Conservation (phyloP, 1,140 invertebrate species). For the Hyles euphorbiae region DNA sequence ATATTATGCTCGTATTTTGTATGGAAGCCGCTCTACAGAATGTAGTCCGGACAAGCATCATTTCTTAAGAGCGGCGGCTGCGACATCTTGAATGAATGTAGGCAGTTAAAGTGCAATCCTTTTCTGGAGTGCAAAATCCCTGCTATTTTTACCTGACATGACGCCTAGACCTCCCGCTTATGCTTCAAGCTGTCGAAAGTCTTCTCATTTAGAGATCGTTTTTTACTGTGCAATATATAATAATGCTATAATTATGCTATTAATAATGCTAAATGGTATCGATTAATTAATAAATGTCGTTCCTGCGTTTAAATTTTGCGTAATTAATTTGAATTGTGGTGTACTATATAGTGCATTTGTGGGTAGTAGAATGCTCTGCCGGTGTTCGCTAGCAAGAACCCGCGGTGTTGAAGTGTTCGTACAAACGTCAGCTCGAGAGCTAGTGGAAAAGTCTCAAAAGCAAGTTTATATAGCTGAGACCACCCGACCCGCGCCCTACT, state of each 20-base stretch:
- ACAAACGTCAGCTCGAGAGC: constrained; percentile 20
- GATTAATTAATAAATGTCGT: not conserved
- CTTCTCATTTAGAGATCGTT: too few species aligned
- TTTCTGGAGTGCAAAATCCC: constrained; percentile 26
- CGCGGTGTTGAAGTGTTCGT: constrained; percentile 11
- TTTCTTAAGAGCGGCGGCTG: constrained; percentile 29
- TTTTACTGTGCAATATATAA: too few species aligned
- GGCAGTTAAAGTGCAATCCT: constrained; percentile 41
- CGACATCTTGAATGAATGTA: constrained; percentile 32
- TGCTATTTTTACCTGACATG: constrained; percentile 12
- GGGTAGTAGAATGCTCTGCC: too few species aligned
- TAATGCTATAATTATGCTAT: not conserved
- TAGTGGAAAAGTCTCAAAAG: constrained; percentile 11
- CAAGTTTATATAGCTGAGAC: constrained; percentile 22
- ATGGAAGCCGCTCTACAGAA: constrained; percentile 19
- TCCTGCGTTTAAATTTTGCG: not conserved
- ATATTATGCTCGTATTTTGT: too few species aligned
- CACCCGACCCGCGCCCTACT: constrained; percentile 20
- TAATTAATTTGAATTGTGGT: not conserved
- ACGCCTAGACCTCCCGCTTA: too few species aligned
- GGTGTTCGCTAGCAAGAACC: too few species aligned
- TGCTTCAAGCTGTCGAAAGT: too few species aligned
- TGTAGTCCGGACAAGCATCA: constrained; percentile 33
- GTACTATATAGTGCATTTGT: too few species aligned
- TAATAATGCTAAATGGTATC: too few species aligned